These are phyloP conservation scores for Stenichneumon culpator DNA, from an alignment of 2,888 invertebrate genomes.

Conservation along the genomic window DNA sequence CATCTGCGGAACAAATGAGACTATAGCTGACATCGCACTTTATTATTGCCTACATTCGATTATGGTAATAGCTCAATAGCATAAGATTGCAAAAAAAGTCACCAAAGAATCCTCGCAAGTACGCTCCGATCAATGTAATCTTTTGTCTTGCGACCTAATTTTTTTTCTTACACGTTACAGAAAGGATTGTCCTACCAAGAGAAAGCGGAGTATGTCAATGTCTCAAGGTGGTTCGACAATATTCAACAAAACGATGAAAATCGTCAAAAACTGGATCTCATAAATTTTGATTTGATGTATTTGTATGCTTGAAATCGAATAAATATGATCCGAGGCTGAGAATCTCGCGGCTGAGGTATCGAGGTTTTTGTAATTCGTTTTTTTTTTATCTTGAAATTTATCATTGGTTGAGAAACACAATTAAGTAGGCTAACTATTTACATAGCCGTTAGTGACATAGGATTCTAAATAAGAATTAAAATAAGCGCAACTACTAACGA, in stretches of 20 bases:
- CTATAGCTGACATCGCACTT: conserved; percentile 90
- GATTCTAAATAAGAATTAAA: no score
- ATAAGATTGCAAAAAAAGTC: conserved; percentile 32
- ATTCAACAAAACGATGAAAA: conserved; percentile 90
- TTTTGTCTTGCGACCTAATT: conserved; percentile 49
- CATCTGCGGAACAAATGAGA: conserved; percentile 87
- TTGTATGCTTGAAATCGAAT: conserved; percentile 78
- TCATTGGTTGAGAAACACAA: not conserved
- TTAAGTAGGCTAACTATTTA: not conserved
- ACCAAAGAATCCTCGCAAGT: conserved; percentile 70
- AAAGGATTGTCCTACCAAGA: conserved; percentile 88
- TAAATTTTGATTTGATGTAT: conserved; percentile 85
- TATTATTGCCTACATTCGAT: conserved; percentile 89
- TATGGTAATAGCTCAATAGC: conserved; percentile 86
- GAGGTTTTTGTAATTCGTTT: not conserved
- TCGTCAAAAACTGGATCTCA: conserved; percentile 86
- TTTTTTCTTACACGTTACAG: conserved; percentile 83
- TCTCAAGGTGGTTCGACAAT: conserved; percentile 93
- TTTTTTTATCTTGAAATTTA: not conserved
- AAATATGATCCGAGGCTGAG: not conserved
- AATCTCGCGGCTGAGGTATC: conserved; percentile 4
- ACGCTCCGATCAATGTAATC: conserved; percentile 72
- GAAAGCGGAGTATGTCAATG: conserved; percentile 89
- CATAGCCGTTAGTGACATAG: no score
- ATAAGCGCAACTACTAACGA: no score